Evolutionary conservation across 2,888 invertebrate genomes (phyloP).

Genomic region (Cheilosia soror): DNA sequence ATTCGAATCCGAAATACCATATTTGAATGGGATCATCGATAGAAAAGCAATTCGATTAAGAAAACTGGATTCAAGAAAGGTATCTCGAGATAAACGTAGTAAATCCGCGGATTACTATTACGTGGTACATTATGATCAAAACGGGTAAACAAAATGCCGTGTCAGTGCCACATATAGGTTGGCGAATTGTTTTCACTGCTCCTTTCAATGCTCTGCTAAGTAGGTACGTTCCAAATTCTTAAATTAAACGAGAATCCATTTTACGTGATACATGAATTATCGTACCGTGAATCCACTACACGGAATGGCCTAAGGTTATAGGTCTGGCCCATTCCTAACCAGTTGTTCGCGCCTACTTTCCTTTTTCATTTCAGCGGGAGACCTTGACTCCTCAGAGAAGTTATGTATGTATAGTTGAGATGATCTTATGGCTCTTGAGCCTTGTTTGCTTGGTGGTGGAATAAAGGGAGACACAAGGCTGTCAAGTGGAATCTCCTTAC

Average conservation of each 20-base stretch:
- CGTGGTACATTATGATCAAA: too few relatives aligned
- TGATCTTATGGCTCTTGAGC: background rate
- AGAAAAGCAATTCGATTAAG: background rate
- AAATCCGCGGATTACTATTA: too few relatives aligned
- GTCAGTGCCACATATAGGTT: too few relatives aligned
- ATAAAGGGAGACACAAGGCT: conserved; percentile 15
- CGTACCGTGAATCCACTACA: background rate
- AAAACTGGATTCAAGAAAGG: conserved; percentile 2
- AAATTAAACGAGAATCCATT: background rate
- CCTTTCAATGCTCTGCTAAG: too few relatives aligned
- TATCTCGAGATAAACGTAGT: background rate
- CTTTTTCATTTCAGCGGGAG: conserved; percentile 47
- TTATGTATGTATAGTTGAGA: background rate
- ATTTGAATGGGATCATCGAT: conserved; percentile 17
- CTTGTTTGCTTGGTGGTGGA: background rate
- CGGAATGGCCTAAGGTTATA: background rate
- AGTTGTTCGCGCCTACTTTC: conserved; percentile 55
- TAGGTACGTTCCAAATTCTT: too few relatives aligned
- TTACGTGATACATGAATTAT: conserved; percentile 30
- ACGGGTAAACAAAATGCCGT: too few relatives aligned
- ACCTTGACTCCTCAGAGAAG: conserved; percentile 49
- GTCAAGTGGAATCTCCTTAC: conserved; percentile 1
- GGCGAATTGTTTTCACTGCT: too few relatives aligned
- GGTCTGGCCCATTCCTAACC: background rate
- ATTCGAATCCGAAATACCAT: background rate